Base-by-base conservation (phyloP, 2,113 vertebrate species). In the Entomyzon cyanotis region DNA sequence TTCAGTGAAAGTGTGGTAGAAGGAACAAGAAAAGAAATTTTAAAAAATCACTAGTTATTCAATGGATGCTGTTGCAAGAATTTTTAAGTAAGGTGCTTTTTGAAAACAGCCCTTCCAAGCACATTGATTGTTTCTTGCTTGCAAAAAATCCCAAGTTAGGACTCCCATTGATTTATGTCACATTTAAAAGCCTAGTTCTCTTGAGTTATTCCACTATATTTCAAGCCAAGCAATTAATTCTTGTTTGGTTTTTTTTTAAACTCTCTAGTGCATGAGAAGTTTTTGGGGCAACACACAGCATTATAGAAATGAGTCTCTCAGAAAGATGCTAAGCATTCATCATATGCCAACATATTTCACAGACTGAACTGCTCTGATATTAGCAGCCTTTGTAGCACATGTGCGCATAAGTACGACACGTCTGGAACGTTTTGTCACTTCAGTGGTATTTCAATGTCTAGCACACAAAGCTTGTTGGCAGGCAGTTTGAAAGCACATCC, bases 51-150 rank as follows among this genome's bases (percentile, higher is more conserved):
- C 67, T 83, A 55, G 7, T 88, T 97, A 94, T 96, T 52, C 75
- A 49, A 93, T 63, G 62, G 73, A 87, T 83, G 69, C 71, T 91
- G 58, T 88, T 93, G 53, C 86, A 87, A 89, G 37, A 91, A 33
- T 64, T 76, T 76, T 97, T 86, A 97, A 91, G 94, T 74, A 79
- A 96, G 93, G 65, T 90, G 87, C 81, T 95, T 97, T 97, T 96
- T 96, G 81, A 94, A 97, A 96, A 92, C 69, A 95, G 59, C 44
- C 50, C 52, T 91, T 87, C 94, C 68, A 91, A 96, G 73, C 13
- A 42, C 97, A 98, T 97, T 94, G 97, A 97, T 97, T 98, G 89
- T 93, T 97, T 97, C 94, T 95, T 97, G 79, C 95, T 93, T 89
- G 78, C 93, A 96, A 94, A 97, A 98, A 98, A 98, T 96, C 96